Evolutionary conservation across 2,113 vertebrate genomes (phyloP).

Genomic region (Canis aureus): DNA sequence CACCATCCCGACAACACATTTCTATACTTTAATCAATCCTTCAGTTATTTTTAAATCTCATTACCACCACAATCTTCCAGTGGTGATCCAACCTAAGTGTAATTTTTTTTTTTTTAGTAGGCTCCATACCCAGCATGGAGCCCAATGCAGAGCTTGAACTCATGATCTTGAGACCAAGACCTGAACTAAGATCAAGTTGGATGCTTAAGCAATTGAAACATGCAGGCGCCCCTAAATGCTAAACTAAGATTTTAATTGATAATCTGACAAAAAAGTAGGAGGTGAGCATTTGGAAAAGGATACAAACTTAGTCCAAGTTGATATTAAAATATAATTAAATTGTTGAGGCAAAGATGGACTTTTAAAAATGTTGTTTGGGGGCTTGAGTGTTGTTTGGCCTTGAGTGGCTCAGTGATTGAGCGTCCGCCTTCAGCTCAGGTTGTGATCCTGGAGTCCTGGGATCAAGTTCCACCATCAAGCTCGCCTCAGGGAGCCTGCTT

Average conservation of each 20-base stretch:
- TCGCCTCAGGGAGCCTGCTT: no score
- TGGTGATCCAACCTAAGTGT: not conserved
- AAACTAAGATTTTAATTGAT: not conserved
- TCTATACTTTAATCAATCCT: not conserved
- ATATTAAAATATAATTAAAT: conserved; percentile 12
- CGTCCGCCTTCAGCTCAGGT: no score
- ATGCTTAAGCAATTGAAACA: no score
- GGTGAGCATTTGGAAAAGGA: not conserved
- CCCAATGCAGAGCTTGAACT: no score
- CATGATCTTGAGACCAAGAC: no score
- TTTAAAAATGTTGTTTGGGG: not conserved
- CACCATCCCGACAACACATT: not conserved
- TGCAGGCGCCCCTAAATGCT: not conserved
- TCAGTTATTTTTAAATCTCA: not conserved
- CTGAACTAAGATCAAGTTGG: no score
- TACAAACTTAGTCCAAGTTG: not conserved
- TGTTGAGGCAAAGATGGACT: not conserved
- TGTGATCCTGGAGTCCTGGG: no score
- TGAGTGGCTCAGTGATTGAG: no score
- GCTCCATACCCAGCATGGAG: no score
- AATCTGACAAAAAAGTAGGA: not conserved
- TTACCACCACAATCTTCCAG: not conserved
- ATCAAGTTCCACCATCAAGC: no score
- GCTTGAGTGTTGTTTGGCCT: no score
- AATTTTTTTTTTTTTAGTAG: no score